Conservation (phyloP, 2,797 vertebrate species). For the Danio tinwini region DNA sequence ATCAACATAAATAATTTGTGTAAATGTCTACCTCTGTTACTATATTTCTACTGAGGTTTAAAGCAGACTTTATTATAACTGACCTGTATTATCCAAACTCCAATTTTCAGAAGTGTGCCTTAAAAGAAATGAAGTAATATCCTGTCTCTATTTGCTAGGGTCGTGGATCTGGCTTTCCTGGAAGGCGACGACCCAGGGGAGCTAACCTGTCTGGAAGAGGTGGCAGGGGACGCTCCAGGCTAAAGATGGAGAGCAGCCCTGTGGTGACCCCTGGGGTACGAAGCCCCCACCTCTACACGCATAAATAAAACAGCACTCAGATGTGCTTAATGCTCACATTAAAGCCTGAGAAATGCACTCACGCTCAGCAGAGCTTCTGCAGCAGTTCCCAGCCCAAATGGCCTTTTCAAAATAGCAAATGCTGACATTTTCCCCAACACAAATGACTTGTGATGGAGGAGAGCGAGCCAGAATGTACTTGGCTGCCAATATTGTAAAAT, state of each 20-base stretch:
- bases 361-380: constrained; percentile 31
- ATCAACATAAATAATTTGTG: not conserved
- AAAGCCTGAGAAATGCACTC: constrained; percentile 50
- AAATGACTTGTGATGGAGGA: not conserved
- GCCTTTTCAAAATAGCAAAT: constrained; percentile 48
- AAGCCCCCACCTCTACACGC: constrained; percentile 29
- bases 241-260: constrained; percentile 85
- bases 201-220: constrained; percentile 87
- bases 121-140: not conserved
- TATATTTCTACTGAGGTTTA: not conserved
- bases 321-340: constrained; percentile 56
- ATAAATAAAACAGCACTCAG: constrained; percentile 57
- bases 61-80: too few species aligned
- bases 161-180: constrained; percentile 93
- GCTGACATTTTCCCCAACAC: constrained; percentile 33
- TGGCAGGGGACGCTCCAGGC: constrained; percentile 88
- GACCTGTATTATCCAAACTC: not conserved
- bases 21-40: not conserved
- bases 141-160: constrained; percentile 74
- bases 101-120: not conserved
- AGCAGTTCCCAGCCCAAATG: constrained; percentile 39
- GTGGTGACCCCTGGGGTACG: constrained; percentile 87
- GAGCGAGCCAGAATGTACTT: not conserved
- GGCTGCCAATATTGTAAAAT: constrained; percentile 27
- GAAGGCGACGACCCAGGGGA: constrained; percentile 90